Evolutionary conservation across 2,888 invertebrate species (phyloP), one percentile per base, ranked within the genome.

Genomic region (Tenthredo notha): DNA sequence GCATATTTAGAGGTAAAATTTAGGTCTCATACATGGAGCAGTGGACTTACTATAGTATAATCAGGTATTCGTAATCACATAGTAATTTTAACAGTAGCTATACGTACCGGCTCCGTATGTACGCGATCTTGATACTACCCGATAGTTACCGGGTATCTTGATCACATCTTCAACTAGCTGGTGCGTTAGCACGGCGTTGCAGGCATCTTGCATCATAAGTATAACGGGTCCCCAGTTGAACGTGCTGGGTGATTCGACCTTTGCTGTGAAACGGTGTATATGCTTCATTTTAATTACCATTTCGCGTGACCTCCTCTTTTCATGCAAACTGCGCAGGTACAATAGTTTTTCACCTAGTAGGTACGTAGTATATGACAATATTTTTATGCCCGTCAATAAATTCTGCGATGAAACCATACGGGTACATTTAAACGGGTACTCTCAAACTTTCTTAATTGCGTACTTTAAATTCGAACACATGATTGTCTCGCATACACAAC

Each of bases 61-160:
- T 58, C 12, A 80, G 33, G 58, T 67, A 50, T 67, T 10, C 83
- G 47, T 83, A 83, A 83, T 83, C 65, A 83, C 70, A 83, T 50
- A 70, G 83, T 21, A 83, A 83, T 83, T 83, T 83, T 47, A 80
- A 67, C 67, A 70, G 83, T 70, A 83, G 83, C 50, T 83, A 61
- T 61, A 77, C 29, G 50, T 77, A 54, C n/a, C 72, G 7, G 72
- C 67, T 74, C 10, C 21, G 61, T 80, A 61, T 37, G 61, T 61
- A 61, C 80, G 37, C 37, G 21, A 80, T 80, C 80, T 61, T 58
- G 80, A 80, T 80, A 80, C 40, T 37, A 37, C n/a, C 80, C 61
- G 80, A 80, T 61, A 80, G 80, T 80, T 80, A 80, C 61, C 58
- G 80, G 61, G 58, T 80, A 80, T 80, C 80, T 80, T 58, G 80